phyloP scores from a whole-genome alignment of 2,113 vertebrate genomes.

The Proteles cristata region DNA sequence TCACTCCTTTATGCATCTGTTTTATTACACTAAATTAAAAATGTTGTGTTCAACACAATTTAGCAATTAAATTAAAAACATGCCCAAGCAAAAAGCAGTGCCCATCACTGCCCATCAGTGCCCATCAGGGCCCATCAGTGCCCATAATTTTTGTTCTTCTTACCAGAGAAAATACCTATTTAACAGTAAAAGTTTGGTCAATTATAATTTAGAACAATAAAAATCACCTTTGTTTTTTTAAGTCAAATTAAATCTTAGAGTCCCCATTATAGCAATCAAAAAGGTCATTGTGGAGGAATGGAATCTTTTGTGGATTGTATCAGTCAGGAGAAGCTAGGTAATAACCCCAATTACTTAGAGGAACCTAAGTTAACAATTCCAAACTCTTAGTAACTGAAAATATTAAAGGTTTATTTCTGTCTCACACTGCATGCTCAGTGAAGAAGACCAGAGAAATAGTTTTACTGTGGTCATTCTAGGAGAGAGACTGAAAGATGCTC shows the following conservation, averaged over 20 bases:
- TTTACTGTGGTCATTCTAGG: neutral
- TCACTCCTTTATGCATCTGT: neutral
- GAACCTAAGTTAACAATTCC: neutral
- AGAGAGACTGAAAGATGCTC: neutral
- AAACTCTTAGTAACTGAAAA: neutral
- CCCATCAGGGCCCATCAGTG: no score
- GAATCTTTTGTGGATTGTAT: neutral
- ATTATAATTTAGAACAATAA: neutral
- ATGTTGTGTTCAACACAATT: neutral
- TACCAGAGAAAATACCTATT: conserved; percentile 15
- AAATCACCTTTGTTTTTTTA: neutral
- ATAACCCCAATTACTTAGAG: neutral
- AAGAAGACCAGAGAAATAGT: neutral
- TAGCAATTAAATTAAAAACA: conserved; percentile 42
- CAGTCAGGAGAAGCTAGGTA: neutral
- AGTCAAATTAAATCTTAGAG: neutral
- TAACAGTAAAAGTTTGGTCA: neutral
- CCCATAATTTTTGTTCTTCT: neutral
- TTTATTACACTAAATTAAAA: conserved; percentile 36
- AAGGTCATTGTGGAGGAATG: neutral
- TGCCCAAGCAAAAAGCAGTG: neutral
- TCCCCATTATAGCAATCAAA: neutral
- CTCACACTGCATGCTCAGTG: neutral
- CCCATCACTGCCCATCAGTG: neutral
- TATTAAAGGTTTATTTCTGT: neutral